A percentile compares a stretch with the other conserved stretches of the same genome.
Conservation (phyloP, 2,888 invertebrate species). For the Acleris literana region DNA sequence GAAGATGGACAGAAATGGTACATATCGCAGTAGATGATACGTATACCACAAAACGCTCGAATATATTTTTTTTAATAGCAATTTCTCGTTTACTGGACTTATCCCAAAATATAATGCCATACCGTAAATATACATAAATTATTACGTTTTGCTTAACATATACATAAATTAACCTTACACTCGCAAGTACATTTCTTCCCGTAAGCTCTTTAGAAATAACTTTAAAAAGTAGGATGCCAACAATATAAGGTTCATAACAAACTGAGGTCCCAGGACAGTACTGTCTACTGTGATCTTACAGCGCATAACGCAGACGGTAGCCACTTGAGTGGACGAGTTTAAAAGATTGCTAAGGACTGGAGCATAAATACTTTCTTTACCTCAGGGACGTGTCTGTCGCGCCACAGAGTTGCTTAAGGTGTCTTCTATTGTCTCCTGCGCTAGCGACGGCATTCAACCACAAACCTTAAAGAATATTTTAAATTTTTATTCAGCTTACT, state of each 20-base stretch:
- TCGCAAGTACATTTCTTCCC: too few species aligned
- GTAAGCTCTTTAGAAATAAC: background rate
- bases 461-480: background rate
- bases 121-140: too few species aligned
- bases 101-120: too few species aligned
- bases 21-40: too few species aligned
- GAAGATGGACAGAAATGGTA: too few species aligned
- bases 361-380: conserved; percentile 5
- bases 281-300: background rate
- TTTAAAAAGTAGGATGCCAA: too few species aligned
- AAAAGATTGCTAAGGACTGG: conserved; percentile 7
- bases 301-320: background rate
- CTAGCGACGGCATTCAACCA: background rate
- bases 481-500: too few species aligned
- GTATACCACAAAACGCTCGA: too few species aligned
- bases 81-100: too few species aligned
- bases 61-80: too few species aligned
- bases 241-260: background rate
- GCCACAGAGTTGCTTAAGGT: background rate
- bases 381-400: background rate
- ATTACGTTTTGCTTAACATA: too few species aligned
- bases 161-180: too few species aligned
- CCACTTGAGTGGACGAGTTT: conserved; percentile 4
- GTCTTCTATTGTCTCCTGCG: background rate
- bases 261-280: background rate